These are phyloP conservation scores for Mesopsocus fuscifrons DNA, from an alignment of 2,888 invertebrate species.

Conservation along the genomic window DNA sequence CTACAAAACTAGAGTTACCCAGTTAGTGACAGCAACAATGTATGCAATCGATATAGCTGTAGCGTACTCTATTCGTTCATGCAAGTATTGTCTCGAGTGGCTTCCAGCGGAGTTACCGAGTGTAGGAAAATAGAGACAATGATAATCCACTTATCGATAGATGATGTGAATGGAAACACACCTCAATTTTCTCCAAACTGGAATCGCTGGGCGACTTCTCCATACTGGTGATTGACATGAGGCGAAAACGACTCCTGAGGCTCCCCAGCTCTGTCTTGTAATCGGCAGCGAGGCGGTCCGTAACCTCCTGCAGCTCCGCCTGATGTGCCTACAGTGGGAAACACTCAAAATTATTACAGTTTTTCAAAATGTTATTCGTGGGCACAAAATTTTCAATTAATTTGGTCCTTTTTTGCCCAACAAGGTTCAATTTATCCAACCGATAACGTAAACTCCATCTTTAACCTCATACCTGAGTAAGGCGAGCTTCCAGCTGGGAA, in stretches of 20 bases:
- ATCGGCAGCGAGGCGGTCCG: conserved; percentile 46
- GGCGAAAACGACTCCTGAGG: conserved; percentile 26
- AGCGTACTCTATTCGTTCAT: too few species aligned
- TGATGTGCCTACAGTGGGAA: too few species aligned
- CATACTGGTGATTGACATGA: conserved; percentile 53
- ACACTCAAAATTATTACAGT: too few species aligned
- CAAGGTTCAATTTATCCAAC: conserved; percentile 25
- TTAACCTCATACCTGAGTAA: too few species aligned
- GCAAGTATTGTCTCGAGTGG: too few species aligned
- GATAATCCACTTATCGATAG: too few species aligned
- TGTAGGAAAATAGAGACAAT: too few species aligned
- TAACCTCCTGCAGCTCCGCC: conserved; percentile 42
- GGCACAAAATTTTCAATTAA: conserved; percentile 29
- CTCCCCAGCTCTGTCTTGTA: conserved; percentile 39
- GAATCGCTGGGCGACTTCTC: conserved; percentile 59
- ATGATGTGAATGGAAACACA: conserved; percentile 16
- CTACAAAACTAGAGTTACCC: too few species aligned
- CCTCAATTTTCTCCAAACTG: conserved; percentile 55
- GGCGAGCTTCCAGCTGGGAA: conserved; percentile 18
- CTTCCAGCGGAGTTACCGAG: too few species aligned
- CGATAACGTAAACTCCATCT: conserved; percentile 22
- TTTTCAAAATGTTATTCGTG: too few species aligned
- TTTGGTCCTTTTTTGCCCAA: conserved; percentile 23
- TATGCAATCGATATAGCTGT: too few species aligned
- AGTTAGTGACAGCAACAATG: too few species aligned